Evolutionary conservation across 2,888 invertebrate genomes (phyloP).

Genomic region (Geotrupes spiniger): DNA sequence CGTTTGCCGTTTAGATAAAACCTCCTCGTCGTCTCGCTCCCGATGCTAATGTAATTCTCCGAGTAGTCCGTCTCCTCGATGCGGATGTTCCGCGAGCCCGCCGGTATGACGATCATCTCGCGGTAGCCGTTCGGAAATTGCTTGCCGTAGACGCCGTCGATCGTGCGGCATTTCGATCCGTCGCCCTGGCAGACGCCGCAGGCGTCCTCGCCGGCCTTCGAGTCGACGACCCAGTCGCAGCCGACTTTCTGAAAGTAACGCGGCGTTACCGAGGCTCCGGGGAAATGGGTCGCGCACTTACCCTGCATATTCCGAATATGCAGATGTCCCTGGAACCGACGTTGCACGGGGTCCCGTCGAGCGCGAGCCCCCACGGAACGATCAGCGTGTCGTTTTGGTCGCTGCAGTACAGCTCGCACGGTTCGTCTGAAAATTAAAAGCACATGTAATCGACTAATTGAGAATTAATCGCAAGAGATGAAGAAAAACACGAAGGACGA

Average conservation of each 20-base stretch:
- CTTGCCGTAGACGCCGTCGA: constrained; percentile 57
- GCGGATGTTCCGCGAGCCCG: constrained; percentile 74
- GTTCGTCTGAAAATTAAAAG: constrained; percentile 56
- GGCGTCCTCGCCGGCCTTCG: constrained; percentile 73
- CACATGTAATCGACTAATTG: too few species aligned
- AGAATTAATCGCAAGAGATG: too few species aligned
- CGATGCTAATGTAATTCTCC: constrained; percentile 77
- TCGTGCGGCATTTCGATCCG: constrained; percentile 75
- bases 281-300: constrained; percentile 47
- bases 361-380: constrained; percentile 70
- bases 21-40: constrained; percentile 63
- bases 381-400: constrained; percentile 72
- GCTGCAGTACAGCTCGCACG: constrained; percentile 81
- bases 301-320: constrained; percentile 72
- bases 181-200: constrained; percentile 86
- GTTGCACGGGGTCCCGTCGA: constrained; percentile 84
- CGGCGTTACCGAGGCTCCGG: background rate
- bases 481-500: too few species aligned
- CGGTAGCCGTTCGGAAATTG: constrained; percentile 54
- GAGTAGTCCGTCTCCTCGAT: constrained; percentile 74
- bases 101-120: constrained; percentile 71
- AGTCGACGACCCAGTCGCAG: constrained; percentile 88
- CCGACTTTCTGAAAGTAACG: constrained; percentile 68
- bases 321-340: constrained; percentile 82
- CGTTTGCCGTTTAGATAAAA: constrained; percentile 78